Conservation (phyloP, 2,888 invertebrate species). For the Phengaris arion region DNA sequence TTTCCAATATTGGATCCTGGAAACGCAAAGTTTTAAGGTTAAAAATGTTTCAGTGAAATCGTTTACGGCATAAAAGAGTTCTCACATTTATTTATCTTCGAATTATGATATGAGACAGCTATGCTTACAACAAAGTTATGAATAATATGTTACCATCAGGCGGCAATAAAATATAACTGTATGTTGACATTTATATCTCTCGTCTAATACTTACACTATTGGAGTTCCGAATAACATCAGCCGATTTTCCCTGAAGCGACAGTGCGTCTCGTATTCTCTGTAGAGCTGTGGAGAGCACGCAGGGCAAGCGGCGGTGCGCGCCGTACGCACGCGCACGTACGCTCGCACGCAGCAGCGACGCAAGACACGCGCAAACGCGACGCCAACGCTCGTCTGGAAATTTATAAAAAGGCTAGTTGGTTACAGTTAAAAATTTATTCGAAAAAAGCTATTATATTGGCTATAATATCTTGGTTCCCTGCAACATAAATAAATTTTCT, state of each 20-base stretch:
- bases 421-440: too few species aligned
- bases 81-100: background rate
- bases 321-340: slow-evolving; percentile 53
- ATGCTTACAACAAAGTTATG: background rate
- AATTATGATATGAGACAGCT: background rate
- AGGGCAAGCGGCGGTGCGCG: slow-evolving; percentile 54
- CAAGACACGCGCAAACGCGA: slow-evolving; percentile 54
- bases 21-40: background rate
- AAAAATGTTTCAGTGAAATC: background rate
- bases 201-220: slow-evolving; percentile 50
- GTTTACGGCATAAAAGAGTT: too few species aligned
- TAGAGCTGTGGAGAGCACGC: slow-evolving; percentile 46
- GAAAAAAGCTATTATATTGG: too few species aligned
- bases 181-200: background rate
- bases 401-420: too few species aligned
- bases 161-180: background rate
- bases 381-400: slow-evolving; percentile 58
- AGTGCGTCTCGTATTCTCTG: slow-evolving; percentile 60
- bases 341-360: slow-evolving; percentile 51
- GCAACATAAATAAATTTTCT: too few species aligned
- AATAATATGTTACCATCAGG: background rate
- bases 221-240: slow-evolving; percentile 58
- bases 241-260: slow-evolving; percentile 59
- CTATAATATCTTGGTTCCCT: background rate
- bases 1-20: slow-evolving; percentile 76